Evolutionary conservation across 2,113 vertebrate species (phyloP).

Genomic region (Fukomys damarensis): DNA sequence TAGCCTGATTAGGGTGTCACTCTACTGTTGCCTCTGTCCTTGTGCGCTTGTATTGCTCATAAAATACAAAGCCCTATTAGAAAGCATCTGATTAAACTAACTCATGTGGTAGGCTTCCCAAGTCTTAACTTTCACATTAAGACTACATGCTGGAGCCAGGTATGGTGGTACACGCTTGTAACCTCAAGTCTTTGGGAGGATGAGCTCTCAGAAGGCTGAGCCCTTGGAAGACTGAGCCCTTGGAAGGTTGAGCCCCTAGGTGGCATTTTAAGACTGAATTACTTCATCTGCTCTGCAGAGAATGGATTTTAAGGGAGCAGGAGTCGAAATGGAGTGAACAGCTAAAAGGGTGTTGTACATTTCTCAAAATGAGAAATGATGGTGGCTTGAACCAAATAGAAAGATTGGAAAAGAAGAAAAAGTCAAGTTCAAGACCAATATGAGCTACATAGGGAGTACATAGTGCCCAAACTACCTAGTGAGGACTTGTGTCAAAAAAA

Average conservation of each 20-base stretch:
- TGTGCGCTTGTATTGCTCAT: not conserved
- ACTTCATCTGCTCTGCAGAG: not conserved
- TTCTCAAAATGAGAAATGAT: not conserved
- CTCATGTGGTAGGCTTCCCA: not conserved
- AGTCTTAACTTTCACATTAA: not conserved
- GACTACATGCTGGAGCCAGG: not conserved
- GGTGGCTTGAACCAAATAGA: not conserved
- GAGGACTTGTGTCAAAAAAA: not conserved
- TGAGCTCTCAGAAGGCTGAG: not conserved
- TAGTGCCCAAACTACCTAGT: not conserved
- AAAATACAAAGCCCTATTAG: not conserved
- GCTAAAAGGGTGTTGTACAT: not conserved
- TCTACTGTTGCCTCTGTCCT: not conserved
- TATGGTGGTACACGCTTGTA: not conserved
- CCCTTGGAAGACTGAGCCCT: not conserved
- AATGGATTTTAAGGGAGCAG: not conserved
- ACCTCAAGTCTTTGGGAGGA: not conserved
- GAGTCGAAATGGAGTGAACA: not conserved
- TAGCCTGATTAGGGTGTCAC: not conserved
- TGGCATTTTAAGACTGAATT: not conserved
- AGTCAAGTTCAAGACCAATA: not conserved
- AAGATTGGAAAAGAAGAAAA: not conserved
- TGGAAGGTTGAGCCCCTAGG: not conserved
- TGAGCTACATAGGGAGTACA: not conserved
- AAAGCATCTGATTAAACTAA: not conserved